A percentile compares a stretch with the other conserved stretches of the same genome.
phyloP scores from a whole-genome alignment of 2,888 invertebrate species.

The Philhelius pedissequus region DNA sequence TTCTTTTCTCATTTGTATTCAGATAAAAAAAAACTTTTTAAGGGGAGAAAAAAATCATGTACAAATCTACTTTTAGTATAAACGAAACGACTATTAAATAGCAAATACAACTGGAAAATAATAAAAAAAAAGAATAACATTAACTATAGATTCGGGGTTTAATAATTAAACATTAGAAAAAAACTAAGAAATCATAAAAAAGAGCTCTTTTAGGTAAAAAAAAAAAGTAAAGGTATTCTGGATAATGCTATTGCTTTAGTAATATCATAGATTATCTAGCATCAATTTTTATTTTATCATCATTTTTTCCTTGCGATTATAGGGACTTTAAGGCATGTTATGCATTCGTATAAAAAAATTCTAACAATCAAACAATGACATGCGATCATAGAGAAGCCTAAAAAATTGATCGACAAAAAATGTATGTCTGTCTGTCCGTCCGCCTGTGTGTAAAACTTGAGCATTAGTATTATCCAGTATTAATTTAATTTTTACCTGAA shows the following conservation, averaged over 20 bases:
- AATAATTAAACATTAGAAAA: conserved; percentile 21
- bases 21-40: conserved; percentile 26
- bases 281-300: neutral
- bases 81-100: conserved; percentile 63
- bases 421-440: too few species aligned
- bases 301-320: too few species aligned
- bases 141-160: conserved; percentile 44
- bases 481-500: neutral
- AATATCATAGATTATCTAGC: neutral
- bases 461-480: neutral
- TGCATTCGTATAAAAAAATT: too few species aligned
- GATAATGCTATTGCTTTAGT: neutral
- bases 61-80: conserved; percentile 68
- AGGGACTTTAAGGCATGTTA: too few species aligned
- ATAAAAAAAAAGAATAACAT: conserved; percentile 23
- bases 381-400: too few species aligned
- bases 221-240: neutral
- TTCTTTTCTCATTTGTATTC: conserved; percentile 35
- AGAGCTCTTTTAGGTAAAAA: neutral
- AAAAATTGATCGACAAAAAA: too few species aligned
- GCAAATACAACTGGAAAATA: conserved; percentile 50
- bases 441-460: neutral
- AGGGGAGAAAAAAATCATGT: conserved; percentile 62
- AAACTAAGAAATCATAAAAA: conserved; percentile 1
- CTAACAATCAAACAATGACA: too few species aligned